Conservation (phyloP, 2,113 vertebrate species). For the Hipposideros armiger region DNA sequence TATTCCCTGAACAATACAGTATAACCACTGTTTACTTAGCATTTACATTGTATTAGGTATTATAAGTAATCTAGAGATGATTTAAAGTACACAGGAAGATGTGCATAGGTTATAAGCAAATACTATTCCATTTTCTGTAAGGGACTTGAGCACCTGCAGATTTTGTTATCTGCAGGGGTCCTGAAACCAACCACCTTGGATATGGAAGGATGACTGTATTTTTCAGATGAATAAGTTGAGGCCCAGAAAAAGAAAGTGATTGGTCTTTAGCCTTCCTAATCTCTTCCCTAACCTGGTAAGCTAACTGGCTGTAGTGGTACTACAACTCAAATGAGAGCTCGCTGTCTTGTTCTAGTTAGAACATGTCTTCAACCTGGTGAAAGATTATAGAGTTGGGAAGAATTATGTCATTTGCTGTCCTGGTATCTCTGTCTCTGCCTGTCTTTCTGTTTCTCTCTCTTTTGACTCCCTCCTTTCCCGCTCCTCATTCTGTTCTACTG, state of each 20-base stretch:
- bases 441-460: not conserved
- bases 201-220: not conserved
- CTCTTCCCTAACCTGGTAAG: not conserved
- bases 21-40: not conserved
- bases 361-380: not conserved
- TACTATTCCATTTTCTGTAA: not conserved
- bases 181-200: not conserved
- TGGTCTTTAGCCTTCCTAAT: not conserved
- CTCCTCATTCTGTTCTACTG: not conserved
- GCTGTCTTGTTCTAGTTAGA: not conserved
- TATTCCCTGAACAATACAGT: not conserved
- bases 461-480: no score
- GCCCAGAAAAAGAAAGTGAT: not conserved
- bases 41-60: not conserved
- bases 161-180: not conserved
- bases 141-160: not conserved
- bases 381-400: not conserved
- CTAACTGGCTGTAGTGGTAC: not conserved
- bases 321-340: not conserved
- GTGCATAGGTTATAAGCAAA: not conserved
- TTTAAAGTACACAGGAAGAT: not conserved
- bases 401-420: not conserved
- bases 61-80: not conserved
- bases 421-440: not conserved
- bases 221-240: constrained; percentile 1